Conservation (phyloP, 2,113 vertebrate species). For the Platichthys flesus region DNA sequence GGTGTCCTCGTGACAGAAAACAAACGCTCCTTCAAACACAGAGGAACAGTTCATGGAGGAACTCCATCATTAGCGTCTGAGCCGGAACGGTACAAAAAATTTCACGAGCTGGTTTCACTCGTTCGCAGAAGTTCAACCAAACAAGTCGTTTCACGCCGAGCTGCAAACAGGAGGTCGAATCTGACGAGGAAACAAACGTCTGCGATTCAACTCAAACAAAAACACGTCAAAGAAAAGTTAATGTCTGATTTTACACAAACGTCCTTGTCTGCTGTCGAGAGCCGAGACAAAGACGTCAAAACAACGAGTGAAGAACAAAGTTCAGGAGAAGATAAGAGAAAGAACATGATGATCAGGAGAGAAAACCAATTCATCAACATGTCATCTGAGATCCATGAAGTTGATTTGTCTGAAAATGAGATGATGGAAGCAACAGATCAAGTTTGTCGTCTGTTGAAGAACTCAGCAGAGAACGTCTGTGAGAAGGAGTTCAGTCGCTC, state of each 20-base stretch:
- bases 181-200: neutral
- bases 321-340: neutral
- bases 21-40: neutral
- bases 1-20: neutral
- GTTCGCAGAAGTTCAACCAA: neutral
- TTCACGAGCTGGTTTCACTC: neutral
- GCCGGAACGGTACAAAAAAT: too few relatives aligned
- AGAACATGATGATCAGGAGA: neutral
- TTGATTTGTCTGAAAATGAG: too few relatives aligned
- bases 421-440: too few relatives aligned
- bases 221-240: neutral
- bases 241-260: too few relatives aligned
- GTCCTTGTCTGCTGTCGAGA: too few relatives aligned
- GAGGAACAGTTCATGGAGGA: too few relatives aligned
- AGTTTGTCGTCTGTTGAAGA: too few relatives aligned
- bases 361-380: too few relatives aligned
- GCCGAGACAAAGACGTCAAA: neutral
- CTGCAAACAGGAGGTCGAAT: neutral
- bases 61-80: too few relatives aligned
- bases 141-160: constrained; percentile 15
- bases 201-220: neutral
- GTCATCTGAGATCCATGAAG: neutral
- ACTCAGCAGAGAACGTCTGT: too few relatives aligned
- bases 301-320: neutral
- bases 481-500: too few relatives aligned